Conservation (phyloP, 2,888 invertebrate genomes). For the Cremastinae sp. region DNA sequence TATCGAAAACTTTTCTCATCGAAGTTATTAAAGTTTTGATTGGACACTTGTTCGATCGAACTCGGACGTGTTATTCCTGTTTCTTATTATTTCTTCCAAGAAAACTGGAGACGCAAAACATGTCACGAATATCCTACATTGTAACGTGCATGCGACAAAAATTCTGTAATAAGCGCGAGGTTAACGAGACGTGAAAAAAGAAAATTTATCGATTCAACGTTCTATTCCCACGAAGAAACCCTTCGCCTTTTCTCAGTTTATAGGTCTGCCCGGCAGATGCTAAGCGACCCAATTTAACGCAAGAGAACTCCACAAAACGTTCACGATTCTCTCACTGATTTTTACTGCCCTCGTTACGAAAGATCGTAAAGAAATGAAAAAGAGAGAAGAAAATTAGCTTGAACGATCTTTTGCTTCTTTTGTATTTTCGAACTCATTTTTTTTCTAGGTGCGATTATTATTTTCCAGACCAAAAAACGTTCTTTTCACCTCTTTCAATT, state of each 20-base stretch:
- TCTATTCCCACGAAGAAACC: constrained; percentile 34
- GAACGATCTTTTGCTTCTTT: constrained; percentile 8
- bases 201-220: constrained; percentile 26
- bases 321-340: constrained; percentile 28
- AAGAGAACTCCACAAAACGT: constrained; percentile 22
- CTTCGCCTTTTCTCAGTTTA: constrained; percentile 25
- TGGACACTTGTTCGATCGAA: too few relatives aligned
- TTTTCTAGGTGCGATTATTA: too few relatives aligned
- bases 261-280: constrained; percentile 44
- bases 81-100: too few relatives aligned
- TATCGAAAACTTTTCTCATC: background rate
- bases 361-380: constrained; percentile 15
- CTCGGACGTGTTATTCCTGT: too few relatives aligned
- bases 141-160: background rate
- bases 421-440: constrained; percentile 15
- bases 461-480: too few relatives aligned
- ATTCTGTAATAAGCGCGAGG: constrained; percentile 7
- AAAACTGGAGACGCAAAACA: too few relatives aligned
- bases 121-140: background rate
- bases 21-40: background rate
- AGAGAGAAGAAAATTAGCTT: constrained; percentile 1
- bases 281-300: constrained; percentile 34
- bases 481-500: too few relatives aligned
- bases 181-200: constrained; percentile 13
- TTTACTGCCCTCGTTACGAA: constrained; percentile 14